Evolutionary conservation across 2,888 invertebrate species (phyloP).

Genomic region (Drosophila demipolita): DNA sequence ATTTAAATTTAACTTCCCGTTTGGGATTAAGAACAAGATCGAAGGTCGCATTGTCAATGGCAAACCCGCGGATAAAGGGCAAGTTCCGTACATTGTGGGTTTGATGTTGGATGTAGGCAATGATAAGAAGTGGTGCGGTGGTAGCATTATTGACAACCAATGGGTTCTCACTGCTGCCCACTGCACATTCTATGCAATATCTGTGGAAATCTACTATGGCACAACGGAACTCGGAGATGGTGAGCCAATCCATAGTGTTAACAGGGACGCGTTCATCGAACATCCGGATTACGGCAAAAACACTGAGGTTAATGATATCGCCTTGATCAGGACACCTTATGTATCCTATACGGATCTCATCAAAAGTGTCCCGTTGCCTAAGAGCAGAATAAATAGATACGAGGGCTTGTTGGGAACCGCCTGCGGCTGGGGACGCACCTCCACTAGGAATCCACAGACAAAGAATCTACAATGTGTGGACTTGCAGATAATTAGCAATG

Average conservation of each 20-base stretch:
- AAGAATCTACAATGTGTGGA: not conserved
- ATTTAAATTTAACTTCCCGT: not conserved
- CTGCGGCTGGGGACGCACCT: not conserved
- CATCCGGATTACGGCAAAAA: conserved; percentile 26
- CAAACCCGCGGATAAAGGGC: conserved; percentile 26
- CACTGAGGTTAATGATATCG: conserved; percentile 37
- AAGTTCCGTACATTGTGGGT: conserved; percentile 61
- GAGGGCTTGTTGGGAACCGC: not conserved
- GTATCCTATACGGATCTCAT: conserved; percentile 11
- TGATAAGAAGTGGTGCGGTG: conserved; percentile 52
- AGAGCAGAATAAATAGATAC: not conserved
- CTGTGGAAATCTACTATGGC: conserved; percentile 43
- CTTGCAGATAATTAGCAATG: not conserved
- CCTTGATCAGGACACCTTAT: conserved; percentile 44
- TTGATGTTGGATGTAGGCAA: conserved; percentile 10
- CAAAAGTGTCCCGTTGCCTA: not conserved
- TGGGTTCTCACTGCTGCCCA: conserved; percentile 68
- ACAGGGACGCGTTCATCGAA: conserved; percentile 12
- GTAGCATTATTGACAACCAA: conserved; percentile 49
- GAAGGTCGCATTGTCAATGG: conserved; percentile 59
- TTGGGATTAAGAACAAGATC: not conserved
- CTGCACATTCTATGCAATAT: conserved; percentile 36
- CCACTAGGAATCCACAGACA: not conserved
- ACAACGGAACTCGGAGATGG: conserved; percentile 10
- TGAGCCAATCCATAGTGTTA: conserved; percentile 21